A percentile compares a stretch with the other conserved stretches of the same genome.
phyloP scores from a whole-genome alignment of 2,113 vertebrate genomes.

The Oriolus oriolus region DNA sequence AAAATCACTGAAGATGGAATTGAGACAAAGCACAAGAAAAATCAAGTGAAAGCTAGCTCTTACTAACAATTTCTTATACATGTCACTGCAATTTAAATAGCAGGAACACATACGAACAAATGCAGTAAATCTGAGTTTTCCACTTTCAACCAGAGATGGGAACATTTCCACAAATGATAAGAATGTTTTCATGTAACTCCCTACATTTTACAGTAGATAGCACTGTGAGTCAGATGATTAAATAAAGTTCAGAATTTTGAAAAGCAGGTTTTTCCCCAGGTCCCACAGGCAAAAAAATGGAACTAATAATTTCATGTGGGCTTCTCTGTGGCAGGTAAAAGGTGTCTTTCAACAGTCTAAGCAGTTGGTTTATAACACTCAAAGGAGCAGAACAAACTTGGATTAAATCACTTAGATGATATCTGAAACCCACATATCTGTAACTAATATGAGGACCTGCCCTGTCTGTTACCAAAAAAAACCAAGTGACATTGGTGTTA shows the following conservation, averaged over 20 bases:
- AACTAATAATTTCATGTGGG: not conserved
- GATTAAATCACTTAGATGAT: not conserved
- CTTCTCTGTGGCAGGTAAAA: not conserved
- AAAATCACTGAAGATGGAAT: not conserved
- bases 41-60: not conserved
- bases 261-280: not conserved
- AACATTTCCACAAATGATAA: not conserved
- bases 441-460: not conserved
- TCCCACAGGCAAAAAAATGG: not conserved
- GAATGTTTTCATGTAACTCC: not conserved
- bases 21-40: not conserved
- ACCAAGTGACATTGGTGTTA: not conserved
- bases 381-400: not conserved
- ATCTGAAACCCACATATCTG: not conserved
- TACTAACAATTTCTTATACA: not conserved
- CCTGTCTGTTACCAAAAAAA: not conserved
- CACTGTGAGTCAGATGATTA: slow-evolving; percentile 42
- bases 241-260: not conserved
- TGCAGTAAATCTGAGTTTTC: not conserved
- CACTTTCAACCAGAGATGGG: not conserved
- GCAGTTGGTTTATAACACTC: not conserved
- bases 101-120: not conserved
- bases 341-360: not conserved
- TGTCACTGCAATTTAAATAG: not conserved
- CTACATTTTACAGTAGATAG: slow-evolving; percentile 36